Evolutionary conservation across 2,888 invertebrate genomes (phyloP).

Genomic region (Yponomeuta cagnagella): DNA sequence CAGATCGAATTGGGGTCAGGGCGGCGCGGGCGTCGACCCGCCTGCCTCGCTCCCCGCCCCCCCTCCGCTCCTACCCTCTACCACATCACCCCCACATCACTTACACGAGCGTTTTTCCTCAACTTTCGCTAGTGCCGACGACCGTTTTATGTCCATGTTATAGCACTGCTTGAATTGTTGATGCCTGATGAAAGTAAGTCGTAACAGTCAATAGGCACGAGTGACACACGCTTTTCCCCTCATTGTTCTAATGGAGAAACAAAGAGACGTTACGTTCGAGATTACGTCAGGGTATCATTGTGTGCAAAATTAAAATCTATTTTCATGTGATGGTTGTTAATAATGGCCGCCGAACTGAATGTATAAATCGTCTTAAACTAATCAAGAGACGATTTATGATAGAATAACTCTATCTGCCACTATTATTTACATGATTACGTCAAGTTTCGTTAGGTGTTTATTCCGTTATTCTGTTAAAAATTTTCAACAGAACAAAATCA

Average conservation of each 20-base stretch:
- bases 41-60: conserved; percentile 31
- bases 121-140: conserved; percentile 34
- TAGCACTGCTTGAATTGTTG: conserved; percentile 25
- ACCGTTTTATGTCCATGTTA: conserved; percentile 29
- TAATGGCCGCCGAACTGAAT: neutral
- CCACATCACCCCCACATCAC: conserved; percentile 15
- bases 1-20: conserved; percentile 69
- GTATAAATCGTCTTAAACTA: neutral
- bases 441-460: neutral
- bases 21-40: conserved; percentile 73
- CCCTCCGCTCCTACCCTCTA: conserved; percentile 50
- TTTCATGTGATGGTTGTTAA: neutral
- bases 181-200: conserved; percentile 16
- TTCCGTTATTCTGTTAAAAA: neutral
- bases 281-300: conserved; percentile 1
- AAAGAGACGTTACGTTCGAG: neutral
- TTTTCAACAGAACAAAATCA: too few species aligned
- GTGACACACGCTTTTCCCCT: conserved; percentile 10
- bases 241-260: conserved; percentile 7
- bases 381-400: neutral
- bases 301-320: neutral
- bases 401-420: neutral
- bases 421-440: neutral
- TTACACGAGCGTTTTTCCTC: conserved; percentile 26
- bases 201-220: conserved; percentile 1